Conservation (phyloP, 2,888 invertebrate species). For the Caenorhabditis sp. region DNA sequence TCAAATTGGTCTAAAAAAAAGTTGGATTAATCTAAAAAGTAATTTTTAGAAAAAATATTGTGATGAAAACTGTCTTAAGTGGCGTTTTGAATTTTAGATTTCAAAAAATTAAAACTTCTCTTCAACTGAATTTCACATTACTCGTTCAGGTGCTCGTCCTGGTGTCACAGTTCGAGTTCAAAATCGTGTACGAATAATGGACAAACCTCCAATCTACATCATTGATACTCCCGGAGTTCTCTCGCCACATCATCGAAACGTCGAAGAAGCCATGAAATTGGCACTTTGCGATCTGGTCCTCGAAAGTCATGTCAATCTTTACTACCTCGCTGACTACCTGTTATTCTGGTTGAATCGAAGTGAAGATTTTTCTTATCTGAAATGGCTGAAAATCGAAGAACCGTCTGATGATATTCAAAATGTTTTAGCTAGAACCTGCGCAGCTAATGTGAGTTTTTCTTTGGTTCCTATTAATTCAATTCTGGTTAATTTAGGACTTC, state of each 20-base stretch:
- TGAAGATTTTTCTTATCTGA: conserved; percentile 62
- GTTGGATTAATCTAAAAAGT: too few relatives aligned
- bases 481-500: conserved; percentile 39
- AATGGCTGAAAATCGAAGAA: conserved; percentile 47
- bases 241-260: conserved; percentile 53
- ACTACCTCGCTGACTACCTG: conserved; percentile 67
- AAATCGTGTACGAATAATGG: conserved; percentile 62
- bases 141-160: conserved; percentile 58
- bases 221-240: conserved; percentile 71
- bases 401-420: conserved; percentile 61
- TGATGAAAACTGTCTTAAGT: too few relatives aligned
- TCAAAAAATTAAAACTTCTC: too few relatives aligned
- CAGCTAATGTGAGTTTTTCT: conserved; percentile 31
- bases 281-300: conserved; percentile 68
- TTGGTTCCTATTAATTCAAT: too few relatives aligned
- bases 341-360: conserved; percentile 66
- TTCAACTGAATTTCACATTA: neutral
- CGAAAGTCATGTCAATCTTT: conserved; percentile 60
- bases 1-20: neutral
- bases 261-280: conserved; percentile 67
- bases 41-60: too few relatives aligned
- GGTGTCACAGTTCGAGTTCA: conserved; percentile 66
- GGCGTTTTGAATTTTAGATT: too few relatives aligned
- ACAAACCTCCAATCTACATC: conserved; percentile 67
- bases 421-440: conserved; percentile 54